Percentiles rank a stretch among this genome's conserved stretches.
Conservation (phyloP, 2,888 invertebrate species). For the Acrobasis repandana region DNA sequence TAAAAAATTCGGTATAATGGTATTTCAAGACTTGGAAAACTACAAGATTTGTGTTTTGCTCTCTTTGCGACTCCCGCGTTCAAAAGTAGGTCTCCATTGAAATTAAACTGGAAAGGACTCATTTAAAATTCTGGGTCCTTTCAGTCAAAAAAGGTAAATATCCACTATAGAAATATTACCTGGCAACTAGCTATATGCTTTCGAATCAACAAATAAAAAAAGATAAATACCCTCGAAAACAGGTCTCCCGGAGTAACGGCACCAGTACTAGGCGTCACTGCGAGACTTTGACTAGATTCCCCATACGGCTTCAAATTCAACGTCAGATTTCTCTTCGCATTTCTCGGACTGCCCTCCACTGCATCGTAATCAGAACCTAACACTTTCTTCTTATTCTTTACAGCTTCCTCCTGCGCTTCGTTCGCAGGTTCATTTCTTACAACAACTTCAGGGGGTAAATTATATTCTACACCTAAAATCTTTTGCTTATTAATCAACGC, state of each 20-base stretch:
- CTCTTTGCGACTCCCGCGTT: too few relatives aligned
- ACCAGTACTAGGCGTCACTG: conserved; percentile 53
- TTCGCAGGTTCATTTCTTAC: conserved; percentile 56
- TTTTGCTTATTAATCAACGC: conserved; percentile 84
- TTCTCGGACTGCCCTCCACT: conserved; percentile 11
- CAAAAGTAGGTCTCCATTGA: too few relatives aligned
- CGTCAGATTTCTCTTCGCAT: conserved; percentile 50
- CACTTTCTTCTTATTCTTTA: conserved; percentile 35
- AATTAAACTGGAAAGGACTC: too few relatives aligned
- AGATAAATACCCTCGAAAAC: conserved; percentile 61
- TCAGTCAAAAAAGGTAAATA: too few relatives aligned
- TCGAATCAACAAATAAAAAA: not conserved
- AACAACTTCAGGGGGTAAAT: conserved; percentile 54
- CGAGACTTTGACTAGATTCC: conserved; percentile 41
- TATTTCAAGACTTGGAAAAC: too few relatives aligned
- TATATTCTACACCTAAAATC: conserved; percentile 84
- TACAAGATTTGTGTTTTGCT: too few relatives aligned
- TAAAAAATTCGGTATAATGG: too few relatives aligned
- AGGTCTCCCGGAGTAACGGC: conserved; percentile 69
- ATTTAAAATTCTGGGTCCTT: too few relatives aligned
- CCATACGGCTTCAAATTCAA: conserved; percentile 69
- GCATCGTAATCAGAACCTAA: conserved; percentile 22
- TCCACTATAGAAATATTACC: too few relatives aligned
- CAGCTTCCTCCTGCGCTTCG: conserved; percentile 66
- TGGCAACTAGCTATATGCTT: too few relatives aligned